phyloP scores from a whole-genome alignment of 2,888 invertebrate genomes.

The Spilosoma lubricipeda region DNA sequence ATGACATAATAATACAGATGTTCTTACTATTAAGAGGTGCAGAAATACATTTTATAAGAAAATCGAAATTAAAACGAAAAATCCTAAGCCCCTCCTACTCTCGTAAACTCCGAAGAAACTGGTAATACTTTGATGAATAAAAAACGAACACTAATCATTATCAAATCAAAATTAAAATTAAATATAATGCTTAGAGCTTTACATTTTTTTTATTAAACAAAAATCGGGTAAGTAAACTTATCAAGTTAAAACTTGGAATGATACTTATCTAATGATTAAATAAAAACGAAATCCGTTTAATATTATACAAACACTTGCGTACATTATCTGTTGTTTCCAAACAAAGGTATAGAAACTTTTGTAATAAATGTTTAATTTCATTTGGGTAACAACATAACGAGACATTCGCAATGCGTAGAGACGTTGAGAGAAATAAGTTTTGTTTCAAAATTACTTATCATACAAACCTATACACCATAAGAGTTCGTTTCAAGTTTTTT shows the following conservation, averaged over 20 bases:
- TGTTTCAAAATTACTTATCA: conserved; percentile 51
- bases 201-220: not conserved
- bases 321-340: conserved; percentile 43
- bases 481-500: conserved; percentile 14
- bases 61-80: no score
- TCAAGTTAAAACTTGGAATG: not conserved
- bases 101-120: no score
- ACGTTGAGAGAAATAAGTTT: conserved; percentile 51
- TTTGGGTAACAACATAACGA: conserved; percentile 58
- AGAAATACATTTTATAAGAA: no score
- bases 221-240: not conserved
- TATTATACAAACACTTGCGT: conserved; percentile 25
- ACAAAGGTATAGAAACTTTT: conserved; percentile 56
- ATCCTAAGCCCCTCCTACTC: no score
- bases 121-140: no score
- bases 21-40: no score
- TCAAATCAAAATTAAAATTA: no score
- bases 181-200: not conserved
- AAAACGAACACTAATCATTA: no score
- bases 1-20: no score
- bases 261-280: not conserved
- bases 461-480: conserved; percentile 35
- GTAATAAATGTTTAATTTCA: conserved; percentile 66
- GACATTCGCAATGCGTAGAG: conserved; percentile 54
- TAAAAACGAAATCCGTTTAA: conserved; percentile 9